A percentile compares a stretch with the other conserved stretches of the same genome.
Conservation (phyloP, 1,140 invertebrate genomes). For the Cotesia glomerata region DNA sequence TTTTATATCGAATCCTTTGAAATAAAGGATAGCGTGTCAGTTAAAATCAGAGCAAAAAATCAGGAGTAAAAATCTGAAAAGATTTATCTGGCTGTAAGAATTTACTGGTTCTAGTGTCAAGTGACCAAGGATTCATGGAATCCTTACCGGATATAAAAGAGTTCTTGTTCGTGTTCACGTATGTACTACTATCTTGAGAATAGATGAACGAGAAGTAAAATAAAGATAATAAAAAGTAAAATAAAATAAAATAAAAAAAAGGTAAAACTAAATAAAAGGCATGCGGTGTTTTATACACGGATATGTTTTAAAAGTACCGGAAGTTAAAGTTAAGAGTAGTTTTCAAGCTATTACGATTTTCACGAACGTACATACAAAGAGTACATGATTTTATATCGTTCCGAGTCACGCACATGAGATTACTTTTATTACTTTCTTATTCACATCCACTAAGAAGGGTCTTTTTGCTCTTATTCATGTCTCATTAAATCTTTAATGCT, state of each 20-base stretch:
- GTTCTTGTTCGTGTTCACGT: conserved; percentile 33
- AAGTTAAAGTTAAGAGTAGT: conserved; percentile 54
- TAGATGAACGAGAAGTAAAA: conserved; percentile 20
- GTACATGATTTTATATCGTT: not conserved
- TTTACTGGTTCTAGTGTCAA: conserved; percentile 2
- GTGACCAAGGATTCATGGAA: conserved; percentile 39
- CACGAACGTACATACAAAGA: not conserved
- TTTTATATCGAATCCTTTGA: not conserved
- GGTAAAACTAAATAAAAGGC: not conserved
- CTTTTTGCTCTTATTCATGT: too few species aligned
- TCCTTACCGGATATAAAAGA: conserved; percentile 44
- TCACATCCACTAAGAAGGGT: not conserved
- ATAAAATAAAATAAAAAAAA: conserved; percentile 25
- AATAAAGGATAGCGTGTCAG: conserved; percentile 28
- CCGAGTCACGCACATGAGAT: conserved; percentile 36
- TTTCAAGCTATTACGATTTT: conserved; percentile 53
- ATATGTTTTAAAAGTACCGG: conserved; percentile 46
- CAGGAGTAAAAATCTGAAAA: conserved; percentile 10
- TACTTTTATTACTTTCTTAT: conserved; percentile 21
- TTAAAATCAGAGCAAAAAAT: conserved; percentile 8
- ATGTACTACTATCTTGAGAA: conserved; percentile 25
- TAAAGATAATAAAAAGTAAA: not conserved
- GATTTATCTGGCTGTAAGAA: conserved; percentile 9
- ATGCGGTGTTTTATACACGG: not conserved
- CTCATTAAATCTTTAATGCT: too few species aligned